Conservation (phyloP, 2,797 vertebrate species). For the Sebastes itinus region DNA sequence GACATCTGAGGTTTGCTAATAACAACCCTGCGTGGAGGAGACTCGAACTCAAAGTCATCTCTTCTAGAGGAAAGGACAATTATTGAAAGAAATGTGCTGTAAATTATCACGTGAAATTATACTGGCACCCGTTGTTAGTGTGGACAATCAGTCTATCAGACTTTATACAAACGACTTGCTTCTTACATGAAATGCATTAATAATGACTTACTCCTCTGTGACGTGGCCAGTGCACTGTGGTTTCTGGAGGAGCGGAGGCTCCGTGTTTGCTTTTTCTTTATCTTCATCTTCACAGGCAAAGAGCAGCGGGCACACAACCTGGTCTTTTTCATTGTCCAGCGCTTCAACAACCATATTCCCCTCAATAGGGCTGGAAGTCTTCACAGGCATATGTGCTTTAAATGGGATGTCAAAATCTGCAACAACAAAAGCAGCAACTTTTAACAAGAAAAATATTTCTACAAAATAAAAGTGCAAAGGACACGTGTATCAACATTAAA, state of each 20-base stretch:
- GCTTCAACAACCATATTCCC: background rate
- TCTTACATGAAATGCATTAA: background rate
- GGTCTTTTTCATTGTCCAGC: background rate
- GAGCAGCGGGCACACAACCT: conserved; percentile 57
- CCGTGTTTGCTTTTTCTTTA: conserved; percentile 12
- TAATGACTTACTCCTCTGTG: conserved; percentile 44
- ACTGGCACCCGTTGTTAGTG: background rate
- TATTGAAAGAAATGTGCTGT: background rate
- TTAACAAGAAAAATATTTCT: background rate
- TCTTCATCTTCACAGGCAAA: conserved; percentile 52
- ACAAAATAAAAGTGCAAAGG: background rate
- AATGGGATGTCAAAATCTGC: conserved; percentile 53
- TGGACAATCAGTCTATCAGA: background rate
- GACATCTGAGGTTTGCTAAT: conserved; percentile 24
- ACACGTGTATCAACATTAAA: background rate
- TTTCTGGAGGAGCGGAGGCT: background rate
- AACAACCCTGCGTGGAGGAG: conserved; percentile 35
- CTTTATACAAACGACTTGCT: background rate
- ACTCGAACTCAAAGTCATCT: conserved; percentile 16
- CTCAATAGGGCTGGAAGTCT: conserved; percentile 79
- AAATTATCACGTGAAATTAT: background rate
- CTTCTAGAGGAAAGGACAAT: conserved; percentile 11
- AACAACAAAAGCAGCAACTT: background rate
- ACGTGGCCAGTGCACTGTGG: background rate
- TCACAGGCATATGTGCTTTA: conserved; percentile 56